Base-by-base conservation (phyloP, 2,888 invertebrate species). In the Pterobdella sp. region DNA sequence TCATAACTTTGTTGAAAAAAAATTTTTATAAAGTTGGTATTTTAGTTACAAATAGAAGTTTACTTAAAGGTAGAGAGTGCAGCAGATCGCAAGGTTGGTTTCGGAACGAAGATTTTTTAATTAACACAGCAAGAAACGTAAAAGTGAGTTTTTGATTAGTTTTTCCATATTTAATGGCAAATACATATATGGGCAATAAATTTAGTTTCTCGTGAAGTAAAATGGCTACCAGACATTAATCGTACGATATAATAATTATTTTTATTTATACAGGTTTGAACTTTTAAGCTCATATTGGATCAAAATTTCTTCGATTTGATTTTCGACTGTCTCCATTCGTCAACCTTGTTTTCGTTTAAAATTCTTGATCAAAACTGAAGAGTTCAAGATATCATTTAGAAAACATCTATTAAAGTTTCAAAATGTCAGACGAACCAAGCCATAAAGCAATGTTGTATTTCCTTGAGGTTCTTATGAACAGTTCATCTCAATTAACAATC, bases 391-490 rank as follows among this genome's bases (percentile, higher is more conserved):
- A 10, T 32, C 32, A 2, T 22, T 14, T 65, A 31, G 18, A 4
- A 65, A 34, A 34, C 31, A 65, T 31, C 31, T n/a, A 63, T n/a
- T n/a, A n/a, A 49, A 49, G 52, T 49, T 49, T 49, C n/a, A 49
- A n/a, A 69, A 75, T 75, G 75, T 75, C 75, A 7, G 84, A 84
- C 75, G 84, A 84, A 76, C 82, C 84, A 63, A 81, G 82, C 68
- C 84, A 84, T 79, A 83, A 84, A 73, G 84, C 83, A 65, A 84
- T 98, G 82, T 88, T 98, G 83, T 98, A 98, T 87, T 98, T 98
- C 86, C 90, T 97, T 84, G 98, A 98, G 87, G 73, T 95, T 81
- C 88, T 98, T 79, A 89, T 98, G 88, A 95, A 96, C 85, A 95
- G 94, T 87, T 80, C 81, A 65, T 91, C 93, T 84, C 92, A 94